phyloP scores from a whole-genome alignment of 2,113 vertebrate genomes.

The Stigmatopora argus region DNA sequence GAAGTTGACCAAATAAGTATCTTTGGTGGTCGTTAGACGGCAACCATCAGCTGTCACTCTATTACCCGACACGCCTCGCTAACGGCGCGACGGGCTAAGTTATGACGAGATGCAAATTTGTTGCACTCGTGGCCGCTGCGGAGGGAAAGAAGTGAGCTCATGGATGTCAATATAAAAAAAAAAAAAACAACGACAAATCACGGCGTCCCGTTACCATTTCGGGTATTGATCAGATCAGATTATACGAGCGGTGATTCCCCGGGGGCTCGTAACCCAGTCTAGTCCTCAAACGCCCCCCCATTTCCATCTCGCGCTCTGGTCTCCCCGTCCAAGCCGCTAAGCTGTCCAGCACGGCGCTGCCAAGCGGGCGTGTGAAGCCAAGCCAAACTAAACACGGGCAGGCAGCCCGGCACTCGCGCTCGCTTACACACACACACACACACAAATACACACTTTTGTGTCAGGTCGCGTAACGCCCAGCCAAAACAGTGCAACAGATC shows the following conservation, averaged over 20 bases:
- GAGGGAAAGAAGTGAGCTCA: constrained; percentile 11
- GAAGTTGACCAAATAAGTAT: constrained; percentile 73
- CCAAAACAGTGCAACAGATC: constrained; percentile 51
- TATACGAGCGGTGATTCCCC: constrained; percentile 34
- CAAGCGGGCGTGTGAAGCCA: constrained; percentile 85
- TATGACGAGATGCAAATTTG: constrained; percentile 74
- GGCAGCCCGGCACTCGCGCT: constrained; percentile 77
- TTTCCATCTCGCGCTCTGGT: constrained; percentile 62
- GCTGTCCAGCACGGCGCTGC: constrained; percentile 81
- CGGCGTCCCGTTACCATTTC: constrained; percentile 20
- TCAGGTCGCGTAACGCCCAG: constrained; percentile 51
- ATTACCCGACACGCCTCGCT: constrained; percentile 71
- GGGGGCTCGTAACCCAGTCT: constrained; percentile 39
- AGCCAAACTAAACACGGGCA: constrained; percentile 96
- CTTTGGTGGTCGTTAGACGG: constrained; percentile 69
- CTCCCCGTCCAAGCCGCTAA: constrained; percentile 73
- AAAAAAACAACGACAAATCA: neutral
- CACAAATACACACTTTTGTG: constrained; percentile 22
- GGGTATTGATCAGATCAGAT: constrained; percentile 50
- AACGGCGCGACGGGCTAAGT: constrained; percentile 62
- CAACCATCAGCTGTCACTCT: constrained; percentile 68
- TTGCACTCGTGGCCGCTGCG: constrained; percentile 27
- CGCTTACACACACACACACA: constrained; percentile 19
- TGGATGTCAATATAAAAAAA: constrained; percentile 17
- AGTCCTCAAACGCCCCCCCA: constrained; percentile 48